These are phyloP conservation scores for Adelges cooleyi DNA, from an alignment of 1,140 invertebrate genomes.

Conservation along the genomic window DNA sequence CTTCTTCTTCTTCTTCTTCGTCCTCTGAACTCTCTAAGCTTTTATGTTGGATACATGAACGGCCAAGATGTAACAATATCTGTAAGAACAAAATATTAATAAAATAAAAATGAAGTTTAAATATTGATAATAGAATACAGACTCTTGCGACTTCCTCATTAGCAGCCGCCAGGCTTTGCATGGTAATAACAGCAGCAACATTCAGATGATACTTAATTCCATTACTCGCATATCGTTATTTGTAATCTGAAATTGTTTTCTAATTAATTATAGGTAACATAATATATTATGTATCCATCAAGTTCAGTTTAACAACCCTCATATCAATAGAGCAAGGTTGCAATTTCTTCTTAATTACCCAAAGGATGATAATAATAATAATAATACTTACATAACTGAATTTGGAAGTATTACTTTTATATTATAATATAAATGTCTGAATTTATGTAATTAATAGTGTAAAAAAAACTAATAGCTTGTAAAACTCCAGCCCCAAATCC, in stretches of 20 bases:
- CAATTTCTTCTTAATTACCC: too few species aligned
- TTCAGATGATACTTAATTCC: neutral
- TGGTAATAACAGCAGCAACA: neutral
- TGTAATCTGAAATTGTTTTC: too few species aligned
- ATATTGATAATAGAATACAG: neutral
- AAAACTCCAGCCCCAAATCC: neutral
- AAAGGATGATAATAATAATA: too few species aligned
- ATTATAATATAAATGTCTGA: too few species aligned
- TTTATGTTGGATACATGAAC: neutral
- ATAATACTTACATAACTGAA: too few species aligned
- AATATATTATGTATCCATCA: too few species aligned
- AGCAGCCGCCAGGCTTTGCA: neutral
- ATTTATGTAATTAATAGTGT: too few species aligned
- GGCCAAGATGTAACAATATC: neutral
- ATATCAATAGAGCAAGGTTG: too few species aligned
- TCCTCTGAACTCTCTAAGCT: neutral
- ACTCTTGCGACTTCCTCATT: neutral
- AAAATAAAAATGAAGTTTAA: neutral
- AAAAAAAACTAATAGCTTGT: too few species aligned
- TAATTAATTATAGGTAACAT: too few species aligned
- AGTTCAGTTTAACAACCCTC: too few species aligned
- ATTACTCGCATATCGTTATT: neutral
- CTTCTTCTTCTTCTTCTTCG: constrained; percentile 30
- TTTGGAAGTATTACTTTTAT: too few species aligned
- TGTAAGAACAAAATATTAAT: neutral